Conservation (phyloP, 2,888 invertebrate genomes). For the Diploptera punctata region DNA sequence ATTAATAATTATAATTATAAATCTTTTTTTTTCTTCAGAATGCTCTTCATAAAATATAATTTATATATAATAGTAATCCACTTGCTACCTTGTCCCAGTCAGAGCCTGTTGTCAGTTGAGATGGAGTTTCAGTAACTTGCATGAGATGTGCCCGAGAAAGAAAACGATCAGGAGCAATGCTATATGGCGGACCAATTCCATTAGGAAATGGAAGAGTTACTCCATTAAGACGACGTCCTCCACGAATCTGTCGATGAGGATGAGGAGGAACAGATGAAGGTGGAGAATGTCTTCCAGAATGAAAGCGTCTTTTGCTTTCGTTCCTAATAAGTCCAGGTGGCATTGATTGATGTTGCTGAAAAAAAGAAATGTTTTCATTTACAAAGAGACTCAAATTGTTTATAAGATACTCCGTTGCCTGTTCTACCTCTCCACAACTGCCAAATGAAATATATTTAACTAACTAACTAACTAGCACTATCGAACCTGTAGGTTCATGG, state of each 20-base stretch:
- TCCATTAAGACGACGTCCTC: constrained; percentile 23
- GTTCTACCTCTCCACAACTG: too few relatives aligned
- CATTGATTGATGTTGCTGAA: constrained; percentile 18
- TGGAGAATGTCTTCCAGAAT: constrained; percentile 31
- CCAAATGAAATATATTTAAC: too few relatives aligned
- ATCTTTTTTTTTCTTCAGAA: too few relatives aligned
- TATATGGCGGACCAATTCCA: constrained; percentile 33
- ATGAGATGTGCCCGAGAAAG: constrained; percentile 70
- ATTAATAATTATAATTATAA: too few relatives aligned
- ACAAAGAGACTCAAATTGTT: too few relatives aligned
- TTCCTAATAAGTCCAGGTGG: neutral
- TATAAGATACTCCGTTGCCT: too few relatives aligned
- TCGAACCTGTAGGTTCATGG: too few relatives aligned
- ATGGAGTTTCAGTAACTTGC: constrained; percentile 69
- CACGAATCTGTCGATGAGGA: constrained; percentile 9
- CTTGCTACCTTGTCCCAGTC: constrained; percentile 54
- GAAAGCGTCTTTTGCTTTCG: constrained; percentile 32
- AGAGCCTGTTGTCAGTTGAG: constrained; percentile 64
- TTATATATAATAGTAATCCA: neutral
- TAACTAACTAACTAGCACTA: too few relatives aligned
- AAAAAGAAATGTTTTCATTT: neutral
- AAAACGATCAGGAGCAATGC: constrained; percentile 69
- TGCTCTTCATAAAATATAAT: too few relatives aligned
- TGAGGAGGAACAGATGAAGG: constrained; percentile 27
- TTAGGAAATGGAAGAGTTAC: constrained; percentile 7